These are phyloP conservation scores for Sciurus carolinensis DNA, from an alignment of 2,797 vertebrate genomes.

Conservation along the genomic window DNA sequence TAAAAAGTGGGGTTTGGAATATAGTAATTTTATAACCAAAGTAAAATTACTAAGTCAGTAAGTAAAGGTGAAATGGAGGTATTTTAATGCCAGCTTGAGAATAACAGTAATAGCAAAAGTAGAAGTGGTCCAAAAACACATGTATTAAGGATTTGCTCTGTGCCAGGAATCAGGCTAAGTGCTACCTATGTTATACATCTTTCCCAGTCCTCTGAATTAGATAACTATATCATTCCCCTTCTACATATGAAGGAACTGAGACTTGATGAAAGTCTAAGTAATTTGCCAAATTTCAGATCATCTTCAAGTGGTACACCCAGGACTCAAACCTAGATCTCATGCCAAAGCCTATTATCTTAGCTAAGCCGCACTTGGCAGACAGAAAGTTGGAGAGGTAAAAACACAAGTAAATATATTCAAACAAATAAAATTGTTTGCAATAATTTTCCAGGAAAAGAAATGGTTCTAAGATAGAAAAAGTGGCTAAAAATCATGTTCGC, in stretches of 20 bases:
- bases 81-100: neutral
- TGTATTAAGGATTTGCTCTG: neutral
- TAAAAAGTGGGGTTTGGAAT: neutral
- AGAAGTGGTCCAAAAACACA: neutral
- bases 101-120: neutral
- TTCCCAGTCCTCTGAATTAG: neutral
- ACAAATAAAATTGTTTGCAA: neutral
- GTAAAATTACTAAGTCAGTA: neutral
- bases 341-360: slow-evolving; percentile 7
- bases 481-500: neutral
- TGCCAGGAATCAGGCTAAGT: neutral
- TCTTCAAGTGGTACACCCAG: neutral
- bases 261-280: neutral
- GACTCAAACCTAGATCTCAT: neutral
- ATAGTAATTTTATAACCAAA: neutral
- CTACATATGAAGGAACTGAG: neutral
- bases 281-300: neutral
- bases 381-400: neutral
- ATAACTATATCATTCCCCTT: neutral
- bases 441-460: neutral
- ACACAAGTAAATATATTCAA: neutral
- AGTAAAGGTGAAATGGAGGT: neutral
- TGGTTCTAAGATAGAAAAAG: neutral
- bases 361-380: neutral
- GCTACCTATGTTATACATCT: neutral